Conservation (phyloP, 2,797 vertebrate species). For the Anabas testudineus region DNA sequence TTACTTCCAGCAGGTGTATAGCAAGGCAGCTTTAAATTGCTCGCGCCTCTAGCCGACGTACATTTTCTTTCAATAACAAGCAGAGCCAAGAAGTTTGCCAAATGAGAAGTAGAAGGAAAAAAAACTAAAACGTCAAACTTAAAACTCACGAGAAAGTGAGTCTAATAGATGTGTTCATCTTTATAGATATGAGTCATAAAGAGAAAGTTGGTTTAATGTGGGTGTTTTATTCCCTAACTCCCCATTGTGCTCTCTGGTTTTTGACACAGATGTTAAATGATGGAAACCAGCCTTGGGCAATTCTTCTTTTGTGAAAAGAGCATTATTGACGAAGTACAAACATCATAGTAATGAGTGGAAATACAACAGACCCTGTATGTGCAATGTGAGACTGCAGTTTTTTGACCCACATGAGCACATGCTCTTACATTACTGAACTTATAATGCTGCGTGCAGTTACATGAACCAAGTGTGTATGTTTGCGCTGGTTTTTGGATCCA, state of each 20-base stretch:
- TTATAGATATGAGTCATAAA: slow-evolving; percentile 29
- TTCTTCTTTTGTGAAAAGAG: slow-evolving; percentile 12
- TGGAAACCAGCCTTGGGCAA: slow-evolving; percentile 13
- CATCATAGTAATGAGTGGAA: slow-evolving; percentile 6
- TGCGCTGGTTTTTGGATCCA: not conserved
- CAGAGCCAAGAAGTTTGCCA: slow-evolving; percentile 15
- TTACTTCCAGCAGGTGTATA: slow-evolving; percentile 67
- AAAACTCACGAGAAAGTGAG: slow-evolving; percentile 36
- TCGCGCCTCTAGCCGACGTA: slow-evolving; percentile 42
- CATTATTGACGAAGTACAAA: slow-evolving; percentile 20
- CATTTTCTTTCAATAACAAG: slow-evolving; percentile 39
- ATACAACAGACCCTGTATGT: not conserved
- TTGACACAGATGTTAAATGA: slow-evolving; percentile 41
- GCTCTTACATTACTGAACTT: not conserved
- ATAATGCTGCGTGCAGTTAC: not conserved
- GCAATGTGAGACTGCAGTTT: not conserved
- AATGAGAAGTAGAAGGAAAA: slow-evolving; percentile 25
- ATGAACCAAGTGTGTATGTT: not conserved
- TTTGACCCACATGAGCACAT: not conserved
- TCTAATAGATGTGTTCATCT: slow-evolving; percentile 29
- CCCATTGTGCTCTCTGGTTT: not conserved
- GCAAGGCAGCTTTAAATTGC: slow-evolving; percentile 51
- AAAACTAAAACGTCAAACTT: slow-evolving; percentile 3
- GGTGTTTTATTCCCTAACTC: slow-evolving; percentile 27
- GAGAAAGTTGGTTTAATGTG: slow-evolving; percentile 24